Evolutionary conservation across 2,113 vertebrate species (phyloP), one percentile per base, ranked within the genome.

Genomic region (Pseudorectes ferrugineus): DNA sequence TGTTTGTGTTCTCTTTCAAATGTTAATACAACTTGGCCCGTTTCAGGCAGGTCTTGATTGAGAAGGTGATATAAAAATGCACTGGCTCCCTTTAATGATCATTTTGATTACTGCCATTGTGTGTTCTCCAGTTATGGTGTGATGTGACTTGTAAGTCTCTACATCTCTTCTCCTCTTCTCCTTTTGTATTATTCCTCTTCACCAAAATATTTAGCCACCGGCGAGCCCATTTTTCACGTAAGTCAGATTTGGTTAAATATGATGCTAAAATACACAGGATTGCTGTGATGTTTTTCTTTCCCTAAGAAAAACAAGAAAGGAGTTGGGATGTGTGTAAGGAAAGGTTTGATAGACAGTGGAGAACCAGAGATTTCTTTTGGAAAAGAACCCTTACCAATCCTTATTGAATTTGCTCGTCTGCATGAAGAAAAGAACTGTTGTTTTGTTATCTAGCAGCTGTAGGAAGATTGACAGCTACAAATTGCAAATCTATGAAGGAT

Each of bases 401-500:
- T 97, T 97, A 97, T 95, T 97, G 97, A 96, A 97, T 97, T 97
- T 97, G 94, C 93, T 96, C 5, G 20, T 96, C 95, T 97, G 89
- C 88, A 85, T 87, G 94, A 98, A 98, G 97, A 98, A 97, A 95
- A 97, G 97, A 95, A 95, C 92, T 94, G 85, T 97, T 98, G 96
- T 97, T 97, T 96, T 96, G 95, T 98, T 97, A 94, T 97, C 95
- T 97, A 96, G 96, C 96, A 97, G 94, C 96, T 96, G 93, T 96
- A 97, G 91, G 83, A 97, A 97, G 91, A 97, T 91, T 95, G 97
- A 96, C 97, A 97, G 91, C 89, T 92, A 92, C 94, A 96, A 97
- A 96, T 75, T 97, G 95, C 83, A 90, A 96, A 91, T 94, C 91
- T 91, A 54, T 82, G 91, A 95, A 96, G 74, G 88, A 93, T 97